Conservation (phyloP, 2,888 invertebrate genomes). For the Hetaerina titia region DNA sequence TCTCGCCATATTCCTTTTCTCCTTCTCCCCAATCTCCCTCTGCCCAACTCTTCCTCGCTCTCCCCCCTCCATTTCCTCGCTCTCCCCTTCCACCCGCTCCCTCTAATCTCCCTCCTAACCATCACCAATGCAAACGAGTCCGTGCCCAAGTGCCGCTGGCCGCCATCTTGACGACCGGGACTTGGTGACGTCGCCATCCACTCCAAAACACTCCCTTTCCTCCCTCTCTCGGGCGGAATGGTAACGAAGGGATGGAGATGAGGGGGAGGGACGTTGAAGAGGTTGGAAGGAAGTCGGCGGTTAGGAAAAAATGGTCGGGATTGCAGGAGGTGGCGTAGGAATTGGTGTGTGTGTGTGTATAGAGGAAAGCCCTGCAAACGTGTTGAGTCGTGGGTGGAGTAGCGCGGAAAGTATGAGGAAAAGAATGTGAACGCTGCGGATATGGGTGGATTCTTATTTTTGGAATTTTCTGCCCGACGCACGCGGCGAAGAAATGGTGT, state of each 20-base stretch:
- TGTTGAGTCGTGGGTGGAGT: not conserved
- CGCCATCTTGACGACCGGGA: conserved; percentile 64
- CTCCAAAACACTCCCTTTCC: conserved; percentile 47
- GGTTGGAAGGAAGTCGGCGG: not conserved
- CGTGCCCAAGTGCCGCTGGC: conserved; percentile 62
- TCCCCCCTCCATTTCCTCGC: not conserved
- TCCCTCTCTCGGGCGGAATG: conserved; percentile 41
- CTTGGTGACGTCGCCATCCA: conserved; percentile 54
- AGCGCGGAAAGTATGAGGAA: not conserved
- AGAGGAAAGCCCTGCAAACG: not conserved
- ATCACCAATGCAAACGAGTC: conserved; percentile 55
- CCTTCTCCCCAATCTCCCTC: not conserved
- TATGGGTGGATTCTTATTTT: too few relatives aligned
- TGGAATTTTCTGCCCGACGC: too few relatives aligned
- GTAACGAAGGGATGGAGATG: conserved; percentile 54
- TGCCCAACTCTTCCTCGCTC: not conserved
- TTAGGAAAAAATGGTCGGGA: not conserved
- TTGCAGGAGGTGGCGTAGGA: not conserved
- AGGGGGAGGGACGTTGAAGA: not conserved
- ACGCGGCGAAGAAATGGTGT: too few relatives aligned
- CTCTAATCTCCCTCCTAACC: conserved; percentile 24
- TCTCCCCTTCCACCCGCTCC: not conserved
- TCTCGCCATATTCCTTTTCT: not conserved
- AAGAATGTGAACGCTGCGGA: not conserved
- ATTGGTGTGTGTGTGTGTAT: not conserved